Evolutionary conservation across 2,888 invertebrate species (phyloP).

Genomic region (Caradrina clavipalpis): DNA sequence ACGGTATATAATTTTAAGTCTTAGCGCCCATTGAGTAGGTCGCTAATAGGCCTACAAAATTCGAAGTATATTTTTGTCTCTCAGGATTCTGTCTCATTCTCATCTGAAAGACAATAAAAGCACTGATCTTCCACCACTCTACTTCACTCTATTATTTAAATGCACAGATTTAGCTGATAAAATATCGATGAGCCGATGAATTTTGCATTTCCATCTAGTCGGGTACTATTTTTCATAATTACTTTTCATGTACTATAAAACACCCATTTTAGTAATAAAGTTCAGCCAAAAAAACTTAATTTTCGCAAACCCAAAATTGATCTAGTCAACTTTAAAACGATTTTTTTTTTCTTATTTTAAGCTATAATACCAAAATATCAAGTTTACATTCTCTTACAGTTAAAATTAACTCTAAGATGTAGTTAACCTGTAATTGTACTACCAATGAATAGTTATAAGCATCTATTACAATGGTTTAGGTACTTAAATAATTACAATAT

Average conservation of each 20-base stretch:
- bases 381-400: conserved; percentile 68
- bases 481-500: conserved; percentile 41
- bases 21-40: background rate
- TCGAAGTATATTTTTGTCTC: background rate
- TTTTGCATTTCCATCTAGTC: conserved; percentile 77
- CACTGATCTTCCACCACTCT: conserved; percentile 19
- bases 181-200: conserved; percentile 59
- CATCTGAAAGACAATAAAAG: conserved; percentile 38
- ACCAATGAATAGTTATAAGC: conserved; percentile 80
- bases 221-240: conserved; percentile 67
- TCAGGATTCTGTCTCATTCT: background rate
- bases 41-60: background rate
- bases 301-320: conserved; percentile 87
- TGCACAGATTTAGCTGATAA: conserved; percentile 55
- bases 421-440: conserved; percentile 74
- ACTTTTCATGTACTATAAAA: conserved; percentile 62
- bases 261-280: conserved; percentile 73
- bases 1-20: background rate
- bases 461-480: conserved; percentile 46
- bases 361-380: conserved; percentile 85
- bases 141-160: conserved; percentile 50
- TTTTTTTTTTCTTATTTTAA: conserved; percentile 77
- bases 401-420: conserved; percentile 58
- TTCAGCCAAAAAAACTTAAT: conserved; percentile 79
- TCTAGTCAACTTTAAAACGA: conserved; percentile 87